phyloP scores from a whole-genome alignment of 2,888 invertebrate genomes.

The Melanostoma mellinum region DNA sequence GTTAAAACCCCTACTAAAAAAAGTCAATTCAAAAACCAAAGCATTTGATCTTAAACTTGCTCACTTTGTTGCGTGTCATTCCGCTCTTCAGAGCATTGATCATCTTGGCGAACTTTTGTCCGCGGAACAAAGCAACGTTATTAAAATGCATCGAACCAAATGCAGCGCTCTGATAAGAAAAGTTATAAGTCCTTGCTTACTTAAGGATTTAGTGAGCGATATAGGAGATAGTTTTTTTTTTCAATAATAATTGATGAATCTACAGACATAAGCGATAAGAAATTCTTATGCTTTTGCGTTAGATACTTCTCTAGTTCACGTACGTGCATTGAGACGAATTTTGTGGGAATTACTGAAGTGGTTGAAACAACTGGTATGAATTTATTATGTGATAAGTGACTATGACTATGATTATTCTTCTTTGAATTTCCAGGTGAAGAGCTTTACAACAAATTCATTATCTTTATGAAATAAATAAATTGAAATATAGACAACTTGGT shows the following conservation, averaged over 20 bases:
- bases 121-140: neutral
- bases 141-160: neutral
- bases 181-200: neutral
- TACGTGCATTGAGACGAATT: neutral
- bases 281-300: too few species aligned
- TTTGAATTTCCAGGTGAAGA: neutral
- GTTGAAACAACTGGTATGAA: slow-evolving; percentile 7
- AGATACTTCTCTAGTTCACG: too few species aligned
- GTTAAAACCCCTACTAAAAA: too few species aligned
- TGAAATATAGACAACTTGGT: neutral
- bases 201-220: too few species aligned
- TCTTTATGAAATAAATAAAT: neutral
- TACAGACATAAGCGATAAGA: too few species aligned
- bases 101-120: neutral
- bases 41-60: neutral
- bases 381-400: neutral
- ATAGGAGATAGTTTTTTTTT: too few species aligned
- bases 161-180: neutral
- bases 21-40: neutral
- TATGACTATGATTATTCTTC: neutral
- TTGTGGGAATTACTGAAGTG: neutral
- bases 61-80: neutral
- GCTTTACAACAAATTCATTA: slow-evolving; percentile 3
- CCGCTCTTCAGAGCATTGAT: neutral
- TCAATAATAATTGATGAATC: too few species aligned